Evolutionary conservation across 2,888 invertebrate genomes (phyloP), one percentile per base, ranked within the genome.

Genomic region (Dendrolimus pini): DNA sequence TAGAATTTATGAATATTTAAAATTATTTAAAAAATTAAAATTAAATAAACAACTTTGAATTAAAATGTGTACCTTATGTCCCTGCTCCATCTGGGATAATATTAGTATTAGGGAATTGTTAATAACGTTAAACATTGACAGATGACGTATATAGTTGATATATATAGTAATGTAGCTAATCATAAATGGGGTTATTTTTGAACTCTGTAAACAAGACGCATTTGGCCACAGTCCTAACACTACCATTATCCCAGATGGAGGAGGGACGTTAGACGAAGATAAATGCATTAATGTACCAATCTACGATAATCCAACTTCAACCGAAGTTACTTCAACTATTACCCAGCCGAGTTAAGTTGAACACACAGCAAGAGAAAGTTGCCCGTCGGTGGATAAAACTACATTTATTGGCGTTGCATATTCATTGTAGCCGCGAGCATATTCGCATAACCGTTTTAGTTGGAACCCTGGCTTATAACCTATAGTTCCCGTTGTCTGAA

Each of bases 331-430:
- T 58, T 42, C 57, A 42, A 68, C 71, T 71, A 73, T 71, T 71
- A 72, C 64, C 58, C 68, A 59, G 60, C 69, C 62, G 61, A 61
- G 65, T 68, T 59, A 64, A 72, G 76, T 75, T 69, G 68, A 58
- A 57, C 68, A 59, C 52, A 60, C 57, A 60, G 60, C 66, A 64
- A 71, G 86, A 82, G 89, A 88, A 89, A 90, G 89, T 90, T 89
- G 78, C 71, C 67, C 75, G 66, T 68, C 72, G 70, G 12, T 66
- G 83, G 80, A 82, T 84, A 82, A 84, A 87, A 85, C 86, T 81
- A 83, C 84, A 82, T 87, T 88, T 87, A 89, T 86, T 83, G 81
- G 77, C 77, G 75, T 79, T 89, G 87, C 89, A 90, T 90, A 89
- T 90, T 89, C 89, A 90, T 83, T 75, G 77, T 77, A 80, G 78